A percentile compares a stretch with the other conserved stretches of the same genome.
Conservation (phyloP, 2,888 invertebrate genomes). For the Tipula confusa region DNA sequence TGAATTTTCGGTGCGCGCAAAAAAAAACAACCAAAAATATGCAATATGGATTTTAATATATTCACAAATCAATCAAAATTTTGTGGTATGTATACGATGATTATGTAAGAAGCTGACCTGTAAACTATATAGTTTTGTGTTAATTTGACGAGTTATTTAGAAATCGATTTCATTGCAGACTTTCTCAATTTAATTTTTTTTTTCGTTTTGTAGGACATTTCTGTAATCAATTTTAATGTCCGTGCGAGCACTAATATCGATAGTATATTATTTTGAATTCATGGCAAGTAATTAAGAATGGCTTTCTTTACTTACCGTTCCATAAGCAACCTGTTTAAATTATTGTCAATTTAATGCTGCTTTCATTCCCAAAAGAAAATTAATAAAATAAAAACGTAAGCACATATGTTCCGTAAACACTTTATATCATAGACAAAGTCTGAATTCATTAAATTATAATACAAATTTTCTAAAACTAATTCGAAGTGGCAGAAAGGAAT, state of each 20-base stretch:
- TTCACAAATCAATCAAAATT: constrained; percentile 25
- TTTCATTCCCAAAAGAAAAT: too few relatives aligned
- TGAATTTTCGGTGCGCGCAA: background rate
- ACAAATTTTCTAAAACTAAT: too few relatives aligned
- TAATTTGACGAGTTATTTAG: constrained; percentile 20
- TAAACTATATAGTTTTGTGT: background rate
- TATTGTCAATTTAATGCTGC: too few relatives aligned
- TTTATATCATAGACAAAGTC: too few relatives aligned
- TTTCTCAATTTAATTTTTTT: background rate
- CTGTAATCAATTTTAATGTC: background rate
- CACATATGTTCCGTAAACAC: too few relatives aligned
- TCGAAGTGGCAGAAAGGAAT: too few relatives aligned
- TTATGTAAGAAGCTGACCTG: background rate
- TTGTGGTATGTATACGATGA: background rate
- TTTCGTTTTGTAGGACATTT: background rate
- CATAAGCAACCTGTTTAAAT: too few relatives aligned
- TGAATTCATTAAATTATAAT: too few relatives aligned
- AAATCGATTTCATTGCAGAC: background rate
- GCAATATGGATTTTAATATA: constrained; percentile 25
- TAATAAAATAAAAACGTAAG: too few relatives aligned
- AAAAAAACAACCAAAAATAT: background rate
- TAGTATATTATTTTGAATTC: too few relatives aligned
- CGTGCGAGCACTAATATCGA: background rate
- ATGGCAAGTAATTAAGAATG: too few relatives aligned
- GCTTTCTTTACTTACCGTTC: too few relatives aligned